These are phyloP conservation scores for Linyphia triangularis DNA, from an alignment of 2,888 invertebrate genomes.

Conservation along the genomic window DNA sequence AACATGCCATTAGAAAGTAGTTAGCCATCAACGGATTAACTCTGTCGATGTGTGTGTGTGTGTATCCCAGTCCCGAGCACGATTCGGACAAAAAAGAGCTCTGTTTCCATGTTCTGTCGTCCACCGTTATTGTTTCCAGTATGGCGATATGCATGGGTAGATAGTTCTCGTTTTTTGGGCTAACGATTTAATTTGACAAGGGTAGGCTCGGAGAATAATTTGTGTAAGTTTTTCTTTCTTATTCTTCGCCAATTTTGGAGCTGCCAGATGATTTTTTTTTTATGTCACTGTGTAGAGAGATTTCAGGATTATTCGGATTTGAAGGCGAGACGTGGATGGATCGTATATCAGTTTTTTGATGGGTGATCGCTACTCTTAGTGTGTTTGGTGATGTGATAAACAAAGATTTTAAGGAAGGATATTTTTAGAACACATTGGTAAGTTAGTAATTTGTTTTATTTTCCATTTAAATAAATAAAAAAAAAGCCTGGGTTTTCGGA, in stretches of 20 bases:
- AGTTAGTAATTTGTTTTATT: neutral
- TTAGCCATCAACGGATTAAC: constrained; percentile 48
- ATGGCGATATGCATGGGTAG: constrained; percentile 50
- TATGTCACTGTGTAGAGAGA: neutral
- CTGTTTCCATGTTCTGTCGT: constrained; percentile 31
- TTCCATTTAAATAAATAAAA: too few relatives aligned
- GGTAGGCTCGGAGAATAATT: constrained; percentile 8
- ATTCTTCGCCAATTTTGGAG: neutral
- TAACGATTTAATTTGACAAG: constrained; percentile 50
- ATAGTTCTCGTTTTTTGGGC: neutral
- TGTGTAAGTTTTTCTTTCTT: constrained; percentile 14
- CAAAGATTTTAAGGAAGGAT: neutral
- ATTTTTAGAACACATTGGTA: neutral
- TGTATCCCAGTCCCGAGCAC: neutral
- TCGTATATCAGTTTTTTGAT: too few relatives aligned
- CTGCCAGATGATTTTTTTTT: neutral
- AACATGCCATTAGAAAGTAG: constrained; percentile 60
- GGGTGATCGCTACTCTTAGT: too few relatives aligned
- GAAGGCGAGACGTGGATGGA: neutral
- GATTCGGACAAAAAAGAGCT: constrained; percentile 28
- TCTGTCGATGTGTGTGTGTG: neutral
- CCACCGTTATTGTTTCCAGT: constrained; percentile 35
- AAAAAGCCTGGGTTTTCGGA: too few relatives aligned
- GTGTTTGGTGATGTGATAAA: neutral
- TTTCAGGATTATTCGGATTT: neutral